phyloP scores from a whole-genome alignment of 2,797 vertebrate species.

The Malurus leucopterus region DNA sequence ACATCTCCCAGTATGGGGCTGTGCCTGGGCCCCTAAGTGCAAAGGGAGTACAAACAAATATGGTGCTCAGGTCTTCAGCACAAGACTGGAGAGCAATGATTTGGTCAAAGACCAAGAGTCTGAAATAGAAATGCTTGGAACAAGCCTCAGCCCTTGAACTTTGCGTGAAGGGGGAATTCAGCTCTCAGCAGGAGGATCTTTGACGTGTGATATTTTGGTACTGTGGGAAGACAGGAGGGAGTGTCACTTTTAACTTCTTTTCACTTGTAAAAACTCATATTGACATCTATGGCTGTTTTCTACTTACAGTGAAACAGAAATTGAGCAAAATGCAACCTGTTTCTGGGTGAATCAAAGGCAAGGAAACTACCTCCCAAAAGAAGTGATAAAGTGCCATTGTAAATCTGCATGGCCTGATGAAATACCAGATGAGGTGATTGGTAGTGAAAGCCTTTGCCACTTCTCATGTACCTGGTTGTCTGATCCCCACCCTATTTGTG shows the following conservation, averaged over 20 bases:
- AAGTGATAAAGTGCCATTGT: not conserved
- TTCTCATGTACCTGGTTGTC: not conserved
- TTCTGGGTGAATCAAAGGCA: not conserved
- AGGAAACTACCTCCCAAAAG: not conserved
- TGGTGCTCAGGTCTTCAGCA: slow-evolving; percentile 8
- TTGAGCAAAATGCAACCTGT: not conserved
- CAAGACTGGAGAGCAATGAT: not conserved
- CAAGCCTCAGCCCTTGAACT: not conserved
- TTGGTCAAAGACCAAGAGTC: slow-evolving; percentile 46
- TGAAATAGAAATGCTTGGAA: slow-evolving; percentile 44
- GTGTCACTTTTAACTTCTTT: not conserved
- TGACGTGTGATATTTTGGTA: slow-evolving; percentile 29
- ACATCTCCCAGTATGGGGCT: not conserved
- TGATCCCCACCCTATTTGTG: not conserved
- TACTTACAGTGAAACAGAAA: not conserved
- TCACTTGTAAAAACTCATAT: not conserved
- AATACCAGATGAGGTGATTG: not conserved
- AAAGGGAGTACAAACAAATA: not conserved
- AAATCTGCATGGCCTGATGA: not conserved
- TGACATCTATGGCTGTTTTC: not conserved
- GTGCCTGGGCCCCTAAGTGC: not conserved
- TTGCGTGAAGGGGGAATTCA: slow-evolving; percentile 7
- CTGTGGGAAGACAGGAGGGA: not conserved
- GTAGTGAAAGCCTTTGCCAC: not conserved
- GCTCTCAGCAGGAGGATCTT: slow-evolving; percentile 25